phyloP scores from a whole-genome alignment of 1,140 invertebrate species.

The Pissodes strobi region DNA sequence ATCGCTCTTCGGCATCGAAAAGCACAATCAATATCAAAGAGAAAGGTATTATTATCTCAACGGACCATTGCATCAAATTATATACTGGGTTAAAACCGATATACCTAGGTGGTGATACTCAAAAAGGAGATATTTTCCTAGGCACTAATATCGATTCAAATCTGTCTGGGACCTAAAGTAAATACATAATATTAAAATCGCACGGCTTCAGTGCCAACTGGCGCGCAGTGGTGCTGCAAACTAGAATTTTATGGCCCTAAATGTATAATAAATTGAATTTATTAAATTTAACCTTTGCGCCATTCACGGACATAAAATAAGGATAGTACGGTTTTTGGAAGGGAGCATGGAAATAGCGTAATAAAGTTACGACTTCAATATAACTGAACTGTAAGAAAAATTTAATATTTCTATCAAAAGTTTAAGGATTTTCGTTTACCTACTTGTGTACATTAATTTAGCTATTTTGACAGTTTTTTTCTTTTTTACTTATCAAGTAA shows the following conservation, averaged over 20 bases:
- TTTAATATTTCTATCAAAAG: no score
- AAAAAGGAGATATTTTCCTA: constrained; percentile 9
- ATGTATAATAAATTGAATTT: constrained; percentile 33
- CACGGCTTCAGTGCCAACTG: constrained; percentile 24
- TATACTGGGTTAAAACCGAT: constrained; percentile 2
- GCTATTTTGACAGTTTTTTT: no score
- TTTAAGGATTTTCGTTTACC: no score
- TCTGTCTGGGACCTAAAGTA: constrained; percentile 12
- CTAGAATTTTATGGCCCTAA: constrained; percentile 24
- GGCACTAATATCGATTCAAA: constrained; percentile 16
- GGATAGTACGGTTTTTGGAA: not conserved
- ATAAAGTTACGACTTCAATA: no score
- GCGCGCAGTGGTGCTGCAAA: constrained; percentile 23
- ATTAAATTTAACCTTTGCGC: constrained; percentile 22
- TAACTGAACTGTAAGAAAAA: no score
- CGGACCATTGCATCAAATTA: no score
- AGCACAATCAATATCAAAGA: no score
- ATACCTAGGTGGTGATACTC: constrained; percentile 2
- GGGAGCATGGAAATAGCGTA: no score
- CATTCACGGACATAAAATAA: constrained; percentile 11
- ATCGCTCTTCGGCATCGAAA: no score
- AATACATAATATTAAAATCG: constrained; percentile 31
- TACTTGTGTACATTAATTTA: no score
- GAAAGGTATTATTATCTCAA: no score
- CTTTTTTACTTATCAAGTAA: no score